phyloP scores from a whole-genome alignment of 2,113 vertebrate species.

The Hypocryptadius cinnamomeus region DNA sequence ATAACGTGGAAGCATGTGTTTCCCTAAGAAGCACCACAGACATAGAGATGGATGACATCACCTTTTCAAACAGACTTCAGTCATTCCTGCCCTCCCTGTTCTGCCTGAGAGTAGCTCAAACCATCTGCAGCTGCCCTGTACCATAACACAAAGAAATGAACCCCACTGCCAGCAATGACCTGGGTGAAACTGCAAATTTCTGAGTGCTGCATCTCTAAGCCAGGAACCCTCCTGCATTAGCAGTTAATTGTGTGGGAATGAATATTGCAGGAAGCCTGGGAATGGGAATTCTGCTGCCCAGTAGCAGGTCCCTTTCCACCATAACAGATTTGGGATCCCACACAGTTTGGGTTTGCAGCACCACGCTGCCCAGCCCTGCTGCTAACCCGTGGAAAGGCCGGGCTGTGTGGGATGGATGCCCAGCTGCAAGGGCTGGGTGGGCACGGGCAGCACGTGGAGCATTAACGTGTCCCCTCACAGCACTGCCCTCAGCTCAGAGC shows the following conservation, averaged over 20 bases:
- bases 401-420: background rate
- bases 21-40: background rate
- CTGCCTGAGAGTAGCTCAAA: background rate
- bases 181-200: background rate
- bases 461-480: rapidly evolving
- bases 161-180: background rate
- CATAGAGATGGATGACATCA: background rate
- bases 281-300: background rate
- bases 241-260: background rate
- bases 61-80: background rate
- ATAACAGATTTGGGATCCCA: background rate
- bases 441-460: background rate
- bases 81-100: background rate
- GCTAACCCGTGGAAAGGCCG: background rate
- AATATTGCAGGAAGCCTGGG: background rate
- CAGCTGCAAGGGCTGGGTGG: background rate
- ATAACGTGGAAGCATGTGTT: background rate
- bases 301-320: background rate
- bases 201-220: background rate
- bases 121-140: background rate
- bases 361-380: background rate
- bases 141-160: background rate
- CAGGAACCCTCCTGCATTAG: background rate
- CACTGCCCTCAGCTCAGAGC: background rate
- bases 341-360: background rate